phyloP scores from a whole-genome alignment of 2,888 invertebrate genomes.

The Idaea straminata region DNA sequence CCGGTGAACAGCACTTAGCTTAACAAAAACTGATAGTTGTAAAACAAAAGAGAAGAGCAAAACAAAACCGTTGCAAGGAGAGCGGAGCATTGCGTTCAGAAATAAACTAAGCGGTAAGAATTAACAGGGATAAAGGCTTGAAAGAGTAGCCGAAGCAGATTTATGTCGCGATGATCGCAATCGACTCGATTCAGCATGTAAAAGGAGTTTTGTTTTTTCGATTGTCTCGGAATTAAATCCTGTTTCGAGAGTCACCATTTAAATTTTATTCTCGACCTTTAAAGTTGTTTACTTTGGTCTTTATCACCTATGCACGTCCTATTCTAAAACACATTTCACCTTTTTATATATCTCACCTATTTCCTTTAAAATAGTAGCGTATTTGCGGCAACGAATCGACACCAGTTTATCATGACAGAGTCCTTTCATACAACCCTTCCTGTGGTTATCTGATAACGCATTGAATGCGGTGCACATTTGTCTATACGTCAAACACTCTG shows the following conservation, averaged over 20 bases:
- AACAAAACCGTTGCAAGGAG: constrained; percentile 70
- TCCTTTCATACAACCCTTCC: constrained; percentile 73
- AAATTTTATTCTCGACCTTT: constrained; percentile 16
- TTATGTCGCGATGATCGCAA: constrained; percentile 77
- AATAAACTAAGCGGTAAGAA: constrained; percentile 80
- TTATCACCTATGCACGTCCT: constrained; percentile 18
- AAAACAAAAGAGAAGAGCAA: constrained; percentile 73
- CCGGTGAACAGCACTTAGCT: constrained; percentile 76
- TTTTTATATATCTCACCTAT: constrained; percentile 55
- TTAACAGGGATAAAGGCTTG: constrained; percentile 79
- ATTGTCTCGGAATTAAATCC: constrained; percentile 43
- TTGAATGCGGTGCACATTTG: constrained; percentile 75
- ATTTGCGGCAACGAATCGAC: constrained; percentile 73
- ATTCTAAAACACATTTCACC: constrained; percentile 37
- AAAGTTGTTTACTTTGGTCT: background rate
- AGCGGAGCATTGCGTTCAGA: constrained; percentile 71
- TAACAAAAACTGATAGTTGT: constrained; percentile 80
- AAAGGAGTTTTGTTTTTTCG: constrained; percentile 62
- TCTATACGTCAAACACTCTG: constrained; percentile 68
- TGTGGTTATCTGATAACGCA: constrained; percentile 70
- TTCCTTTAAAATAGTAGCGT: constrained; percentile 69
- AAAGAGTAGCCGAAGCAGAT: constrained; percentile 79
- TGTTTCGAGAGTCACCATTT: constrained; percentile 35
- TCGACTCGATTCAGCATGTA: constrained; percentile 70
- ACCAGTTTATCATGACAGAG: constrained; percentile 63